A percentile compares a stretch with the other conserved stretches of the same genome.
phyloP scores from a whole-genome alignment of 1,140 invertebrate species.

The Lordiphosa clarofinis region DNA sequence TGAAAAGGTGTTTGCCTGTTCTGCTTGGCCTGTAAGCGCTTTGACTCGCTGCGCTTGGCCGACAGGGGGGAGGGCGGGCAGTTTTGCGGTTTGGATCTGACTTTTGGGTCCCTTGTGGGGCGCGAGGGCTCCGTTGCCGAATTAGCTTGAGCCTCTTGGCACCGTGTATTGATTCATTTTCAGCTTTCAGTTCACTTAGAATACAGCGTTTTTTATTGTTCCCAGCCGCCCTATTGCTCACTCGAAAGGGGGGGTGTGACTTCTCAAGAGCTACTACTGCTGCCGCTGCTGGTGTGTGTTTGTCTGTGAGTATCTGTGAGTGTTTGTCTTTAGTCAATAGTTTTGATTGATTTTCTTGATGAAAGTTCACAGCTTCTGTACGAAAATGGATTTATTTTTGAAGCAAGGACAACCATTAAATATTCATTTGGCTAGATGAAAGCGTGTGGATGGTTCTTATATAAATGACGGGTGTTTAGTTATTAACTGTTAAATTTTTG shows the following conservation, averaged over 20 bases:
- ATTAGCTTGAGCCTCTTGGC: slow-evolving; percentile 2
- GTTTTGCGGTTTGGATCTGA: neutral
- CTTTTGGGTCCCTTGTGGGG: slow-evolving; percentile 1
- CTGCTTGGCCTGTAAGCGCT: slow-evolving; percentile 50
- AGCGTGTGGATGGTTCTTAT: too few relatives aligned
- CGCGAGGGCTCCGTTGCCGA: neutral
- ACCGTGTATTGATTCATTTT: slow-evolving; percentile 37
- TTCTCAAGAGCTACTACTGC: too few relatives aligned
- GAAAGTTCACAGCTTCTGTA: slow-evolving; percentile 9
- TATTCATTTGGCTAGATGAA: too few relatives aligned
- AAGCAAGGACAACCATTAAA: too few relatives aligned
- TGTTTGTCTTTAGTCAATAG: slow-evolving; percentile 58
- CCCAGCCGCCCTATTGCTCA: slow-evolving; percentile 12
- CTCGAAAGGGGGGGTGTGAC: too few relatives aligned
- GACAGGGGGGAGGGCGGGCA: neutral
- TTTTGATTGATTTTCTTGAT: slow-evolving; percentile 65
- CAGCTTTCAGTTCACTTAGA: slow-evolving; percentile 6
- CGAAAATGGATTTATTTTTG: too few relatives aligned
- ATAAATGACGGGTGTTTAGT: too few relatives aligned
- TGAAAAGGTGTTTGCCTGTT: slow-evolving; percentile 71
- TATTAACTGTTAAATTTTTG: too few relatives aligned
- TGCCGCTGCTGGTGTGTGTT: slow-evolving; percentile 6
- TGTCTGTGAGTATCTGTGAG: slow-evolving; percentile 33
- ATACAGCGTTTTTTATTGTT: slow-evolving; percentile 25
- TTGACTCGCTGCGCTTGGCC: slow-evolving; percentile 39